Evolutionary conservation across 2,113 vertebrate genomes (phyloP).

Genomic region (Hyla sarda): DNA sequence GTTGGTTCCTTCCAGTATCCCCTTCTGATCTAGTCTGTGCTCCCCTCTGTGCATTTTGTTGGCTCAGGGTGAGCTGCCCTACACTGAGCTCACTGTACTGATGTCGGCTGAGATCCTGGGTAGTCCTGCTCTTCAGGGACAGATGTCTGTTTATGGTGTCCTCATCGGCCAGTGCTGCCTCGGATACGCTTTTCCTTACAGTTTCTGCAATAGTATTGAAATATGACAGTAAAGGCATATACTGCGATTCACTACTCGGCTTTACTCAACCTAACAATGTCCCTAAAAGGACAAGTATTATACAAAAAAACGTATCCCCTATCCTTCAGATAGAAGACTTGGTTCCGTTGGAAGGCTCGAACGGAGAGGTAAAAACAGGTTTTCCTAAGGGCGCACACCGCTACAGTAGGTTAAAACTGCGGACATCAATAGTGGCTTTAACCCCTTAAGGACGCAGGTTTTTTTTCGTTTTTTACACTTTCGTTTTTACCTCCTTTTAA

Average conservation of each 20-base stretch:
- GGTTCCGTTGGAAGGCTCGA: too few relatives aligned
- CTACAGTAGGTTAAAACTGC: too few relatives aligned
- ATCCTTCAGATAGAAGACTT: too few relatives aligned
- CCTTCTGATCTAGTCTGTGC: neutral
- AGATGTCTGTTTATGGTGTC: conserved; percentile 51
- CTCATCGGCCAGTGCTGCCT: conserved; percentile 70
- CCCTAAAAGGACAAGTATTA: too few relatives aligned
- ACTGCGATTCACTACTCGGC: neutral
- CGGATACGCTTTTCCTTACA: conserved; percentile 81
- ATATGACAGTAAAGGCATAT: neutral
- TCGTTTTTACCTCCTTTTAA: too few relatives aligned
- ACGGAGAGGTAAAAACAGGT: too few relatives aligned
- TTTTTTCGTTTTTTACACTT: too few relatives aligned
- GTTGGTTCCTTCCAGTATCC: neutral
- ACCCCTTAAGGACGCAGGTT: too few relatives aligned
- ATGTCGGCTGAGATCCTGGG: conserved; percentile 73
- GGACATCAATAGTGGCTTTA: too few relatives aligned
- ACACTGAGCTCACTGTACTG: neutral
- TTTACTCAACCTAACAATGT: conserved; percentile 35
- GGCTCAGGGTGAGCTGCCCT: neutral
- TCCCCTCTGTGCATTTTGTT: neutral
- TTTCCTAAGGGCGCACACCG: too few relatives aligned
- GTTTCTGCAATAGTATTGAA: neutral
- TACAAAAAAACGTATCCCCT: too few relatives aligned
- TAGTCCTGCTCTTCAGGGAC: conserved; percentile 79